These are phyloP conservation scores for Ectobius pallidus DNA, from an alignment of 2,888 invertebrate species.

Conservation along the genomic window DNA sequence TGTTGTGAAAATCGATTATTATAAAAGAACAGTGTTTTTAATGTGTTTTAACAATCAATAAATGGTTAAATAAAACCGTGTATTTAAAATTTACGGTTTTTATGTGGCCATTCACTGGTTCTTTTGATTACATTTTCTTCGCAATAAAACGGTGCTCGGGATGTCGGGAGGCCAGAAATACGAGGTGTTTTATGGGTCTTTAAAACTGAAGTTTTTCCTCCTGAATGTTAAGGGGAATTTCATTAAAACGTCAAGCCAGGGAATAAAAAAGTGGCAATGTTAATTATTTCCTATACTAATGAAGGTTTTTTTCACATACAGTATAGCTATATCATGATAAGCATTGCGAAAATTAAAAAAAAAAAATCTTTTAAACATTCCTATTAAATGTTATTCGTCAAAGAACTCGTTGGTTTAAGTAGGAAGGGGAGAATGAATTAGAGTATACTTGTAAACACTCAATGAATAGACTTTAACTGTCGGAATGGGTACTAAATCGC, in stretches of 20 bases:
- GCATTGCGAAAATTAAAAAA: too few species aligned
- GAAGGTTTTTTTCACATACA: too few species aligned
- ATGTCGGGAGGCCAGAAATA: neutral
- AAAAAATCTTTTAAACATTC: too few species aligned
- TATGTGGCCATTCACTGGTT: neutral
- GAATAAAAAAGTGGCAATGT: neutral
- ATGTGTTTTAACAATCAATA: slow-evolving; percentile 11
- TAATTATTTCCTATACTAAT: too few species aligned
- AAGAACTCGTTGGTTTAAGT: too few species aligned
- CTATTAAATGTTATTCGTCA: too few species aligned
- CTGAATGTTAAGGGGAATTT: neutral
- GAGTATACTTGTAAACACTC: neutral
- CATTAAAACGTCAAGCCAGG: neutral
- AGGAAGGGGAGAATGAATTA: neutral
- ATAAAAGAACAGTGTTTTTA: neutral
- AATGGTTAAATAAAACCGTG: slow-evolving; percentile 2
- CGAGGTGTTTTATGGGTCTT: slow-evolving; percentile 18
- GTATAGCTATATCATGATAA: neutral
- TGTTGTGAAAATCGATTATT: too few species aligned
- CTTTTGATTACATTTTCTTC: neutral
- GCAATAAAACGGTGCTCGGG: neutral
- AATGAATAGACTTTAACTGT: slow-evolving; percentile 15
- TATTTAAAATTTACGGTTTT: neutral
- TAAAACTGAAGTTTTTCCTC: slow-evolving; percentile 1
- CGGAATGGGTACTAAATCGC: slow-evolving; percentile 22